Evolutionary conservation across 2,797 vertebrate species (phyloP), one percentile per base, ranked within the genome.

Genomic region (Cynopterus sphinx): DNA sequence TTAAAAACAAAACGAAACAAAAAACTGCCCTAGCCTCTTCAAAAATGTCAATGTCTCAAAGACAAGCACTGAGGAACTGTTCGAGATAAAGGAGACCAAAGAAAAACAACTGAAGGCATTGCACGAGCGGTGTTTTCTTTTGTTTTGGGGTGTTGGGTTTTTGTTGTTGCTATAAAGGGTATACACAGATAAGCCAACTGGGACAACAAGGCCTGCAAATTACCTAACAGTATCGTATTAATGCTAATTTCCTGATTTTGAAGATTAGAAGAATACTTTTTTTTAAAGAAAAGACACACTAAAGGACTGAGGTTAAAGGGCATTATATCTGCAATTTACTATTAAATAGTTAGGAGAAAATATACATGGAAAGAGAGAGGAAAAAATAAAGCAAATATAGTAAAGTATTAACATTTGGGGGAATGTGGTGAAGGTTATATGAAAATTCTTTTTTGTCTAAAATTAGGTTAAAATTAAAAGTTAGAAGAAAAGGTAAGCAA

Each of bases 371-470:
- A n/a, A 46, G 12, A 73, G 12, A 79, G 33, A 68, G 41, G 86
- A 68, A 85, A 55, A 26, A 31, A 73, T 33, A 51, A 87, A 83
- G 77, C 11, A 55, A 85, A 73, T 85, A n/a, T 74, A 6, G 28
- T 61, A 68, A 82, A 53, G 70, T 46, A 31, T 46, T 88, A 92
- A 92, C 49, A 92, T 61, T 39, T 46, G 36, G 31, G 28, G 39
- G 26, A 43, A 65, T 49, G n/a, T 39, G 2, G 24, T 74, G 12
- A 84, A 59, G 33, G 63, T 57, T 84, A 59, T 16, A 74, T 28
- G 24, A 89, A 36, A 95, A 86, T 39, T 89, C 11, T 73, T 95
- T 75, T 78, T 51, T 75, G 7, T 71, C 55, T 78, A 24, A 87
- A 90, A 78, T 71, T 31, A 88, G 49, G 51, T 67, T 84, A 85